phyloP scores from a whole-genome alignment of 37 sponge, comb jelly and placozoan species.

The Ianthella basta region DNA sequence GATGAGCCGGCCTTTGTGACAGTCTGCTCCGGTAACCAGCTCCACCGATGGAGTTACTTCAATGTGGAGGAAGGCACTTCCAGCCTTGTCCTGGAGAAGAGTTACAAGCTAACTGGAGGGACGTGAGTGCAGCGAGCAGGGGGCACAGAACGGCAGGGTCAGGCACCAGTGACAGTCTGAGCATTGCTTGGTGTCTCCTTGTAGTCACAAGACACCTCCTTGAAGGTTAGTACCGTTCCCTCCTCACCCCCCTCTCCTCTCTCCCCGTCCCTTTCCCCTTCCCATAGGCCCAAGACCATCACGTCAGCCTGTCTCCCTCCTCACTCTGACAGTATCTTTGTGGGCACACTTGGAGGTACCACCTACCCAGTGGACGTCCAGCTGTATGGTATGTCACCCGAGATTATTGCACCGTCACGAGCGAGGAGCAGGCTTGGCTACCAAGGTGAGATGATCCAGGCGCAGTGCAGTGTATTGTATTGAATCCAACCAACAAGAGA shows the following conservation, averaged over 20 bases:
- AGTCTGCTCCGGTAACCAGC: slow-evolving; percentile 58
- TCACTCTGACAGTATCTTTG: slow-evolving; percentile 73
- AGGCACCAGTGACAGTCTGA: background rate
- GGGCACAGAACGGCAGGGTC: too few relatives aligned
- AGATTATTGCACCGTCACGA: slow-evolving; percentile 75
- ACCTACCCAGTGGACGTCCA: slow-evolving; percentile 82
- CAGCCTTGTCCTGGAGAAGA: slow-evolving; percentile 51
- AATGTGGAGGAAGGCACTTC: slow-evolving; percentile 47
- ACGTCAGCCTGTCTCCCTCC: slow-evolving; percentile 69
- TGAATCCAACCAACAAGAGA: slow-evolving; percentile 71
- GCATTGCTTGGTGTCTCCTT: too few relatives aligned
- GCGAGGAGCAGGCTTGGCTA: slow-evolving; percentile 68
- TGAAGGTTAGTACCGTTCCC: background rate
- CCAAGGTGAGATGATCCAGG: slow-evolving; percentile 79
- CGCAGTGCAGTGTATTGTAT: slow-evolving; percentile 63
- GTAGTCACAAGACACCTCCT: too few relatives aligned
- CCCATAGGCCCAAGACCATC: slow-evolving; percentile 75
- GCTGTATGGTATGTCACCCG: slow-evolving; percentile 86
- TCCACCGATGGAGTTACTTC: slow-evolving; percentile 65
- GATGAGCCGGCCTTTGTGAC: slow-evolving; percentile 70
- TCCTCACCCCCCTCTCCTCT: background rate
- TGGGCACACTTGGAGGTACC: slow-evolving; percentile 79
- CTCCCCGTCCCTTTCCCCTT: slow-evolving; percentile 7
- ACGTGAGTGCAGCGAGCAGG: slow-evolving; percentile 40
- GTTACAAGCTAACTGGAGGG: slow-evolving; percentile 74